Percentiles rank a stretch among this genome's conserved stretches.
Conservation (phyloP, 30 jellyfish, hydroid and myxozoan species). For the Mastigias papua region DNA sequence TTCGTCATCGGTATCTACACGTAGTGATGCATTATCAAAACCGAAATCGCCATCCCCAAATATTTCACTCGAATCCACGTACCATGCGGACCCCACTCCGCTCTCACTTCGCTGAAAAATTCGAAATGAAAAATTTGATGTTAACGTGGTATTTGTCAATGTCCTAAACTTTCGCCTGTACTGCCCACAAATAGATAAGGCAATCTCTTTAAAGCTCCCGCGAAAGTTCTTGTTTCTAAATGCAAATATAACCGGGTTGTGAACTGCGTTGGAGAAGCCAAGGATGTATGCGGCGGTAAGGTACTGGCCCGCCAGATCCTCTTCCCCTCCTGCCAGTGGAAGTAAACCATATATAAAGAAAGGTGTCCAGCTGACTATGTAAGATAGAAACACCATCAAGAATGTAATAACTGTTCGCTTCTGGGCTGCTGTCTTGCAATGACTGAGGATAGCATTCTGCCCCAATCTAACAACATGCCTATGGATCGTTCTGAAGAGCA, state of each 20-base stretch:
- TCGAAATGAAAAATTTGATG: slow-evolving; percentile 49
- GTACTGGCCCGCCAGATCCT: slow-evolving; percentile 53
- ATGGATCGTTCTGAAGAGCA: slow-evolving; percentile 55
- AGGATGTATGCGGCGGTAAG: slow-evolving; percentile 62
- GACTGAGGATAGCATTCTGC: slow-evolving; percentile 37
- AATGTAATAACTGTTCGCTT: slow-evolving; percentile 63
- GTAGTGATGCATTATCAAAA: not conserved
- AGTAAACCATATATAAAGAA: slow-evolving; percentile 49
- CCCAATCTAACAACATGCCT: slow-evolving; percentile 53
- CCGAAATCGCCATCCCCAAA: not conserved
- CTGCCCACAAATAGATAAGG: slow-evolving; percentile 27
- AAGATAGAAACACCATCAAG: slow-evolving; percentile 53
- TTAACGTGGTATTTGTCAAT: slow-evolving; percentile 28
- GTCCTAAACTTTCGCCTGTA: slow-evolving; percentile 47
- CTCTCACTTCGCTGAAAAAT: slow-evolving; percentile 27
- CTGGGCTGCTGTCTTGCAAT: slow-evolving; percentile 19
- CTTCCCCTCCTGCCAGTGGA: slow-evolving; percentile 34
- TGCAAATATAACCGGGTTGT: slow-evolving; percentile 69
- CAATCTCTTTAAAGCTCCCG: slow-evolving; percentile 53
- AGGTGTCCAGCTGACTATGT: slow-evolving; percentile 79
- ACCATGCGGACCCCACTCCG: slow-evolving; percentile 58
- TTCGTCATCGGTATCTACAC: slow-evolving; percentile 3
- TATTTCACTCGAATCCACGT: slow-evolving; percentile 5
- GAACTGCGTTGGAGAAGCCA: slow-evolving; percentile 65
- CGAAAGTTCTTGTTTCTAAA: slow-evolving; percentile 57